Conservation (phyloP, 2,797 vertebrate species). For the Chromis chromis region DNA sequence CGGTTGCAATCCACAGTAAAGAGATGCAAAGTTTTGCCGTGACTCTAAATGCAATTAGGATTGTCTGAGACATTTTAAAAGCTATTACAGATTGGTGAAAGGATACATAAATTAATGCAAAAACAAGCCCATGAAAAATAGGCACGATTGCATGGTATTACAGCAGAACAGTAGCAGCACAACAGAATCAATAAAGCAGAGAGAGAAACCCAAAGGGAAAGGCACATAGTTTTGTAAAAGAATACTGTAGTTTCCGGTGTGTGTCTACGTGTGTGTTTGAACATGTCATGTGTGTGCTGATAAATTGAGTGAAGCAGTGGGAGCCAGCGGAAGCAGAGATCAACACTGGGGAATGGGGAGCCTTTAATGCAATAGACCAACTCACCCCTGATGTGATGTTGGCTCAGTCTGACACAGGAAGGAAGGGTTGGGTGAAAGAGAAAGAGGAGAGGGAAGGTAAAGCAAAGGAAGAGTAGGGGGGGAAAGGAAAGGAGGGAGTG, state of each 20-base stretch:
- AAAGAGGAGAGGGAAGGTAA: neutral
- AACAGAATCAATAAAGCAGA: neutral
- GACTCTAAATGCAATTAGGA: too few species aligned
- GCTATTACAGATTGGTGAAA: too few species aligned
- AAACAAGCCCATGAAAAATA: neutral
- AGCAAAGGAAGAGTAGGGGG: neutral
- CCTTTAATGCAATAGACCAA: conserved; percentile 43
- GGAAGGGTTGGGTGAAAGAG: conserved; percentile 13
- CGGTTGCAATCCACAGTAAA: too few species aligned
- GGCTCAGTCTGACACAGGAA: conserved; percentile 34
- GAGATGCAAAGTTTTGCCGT: too few species aligned
- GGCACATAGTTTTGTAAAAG: neutral
- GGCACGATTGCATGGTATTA: neutral
- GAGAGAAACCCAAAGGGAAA: neutral
- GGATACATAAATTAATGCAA: too few species aligned
- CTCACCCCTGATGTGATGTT: conserved; percentile 45
- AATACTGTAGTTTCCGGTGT: neutral
- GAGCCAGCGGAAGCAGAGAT: conserved; percentile 35
- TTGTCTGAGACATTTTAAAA: too few species aligned
- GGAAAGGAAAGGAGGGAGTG: neutral
- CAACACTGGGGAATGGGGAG: conserved; percentile 29
- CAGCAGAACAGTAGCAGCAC: neutral
- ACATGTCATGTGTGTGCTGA: neutral
- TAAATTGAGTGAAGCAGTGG: conserved; percentile 29
- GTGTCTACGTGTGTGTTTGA: conserved; percentile 2